Percentiles rank a stretch among this genome's conserved stretches.
phyloP scores from a whole-genome alignment of 2,797 vertebrate genomes.

The Craterocephalus amniculus region DNA sequence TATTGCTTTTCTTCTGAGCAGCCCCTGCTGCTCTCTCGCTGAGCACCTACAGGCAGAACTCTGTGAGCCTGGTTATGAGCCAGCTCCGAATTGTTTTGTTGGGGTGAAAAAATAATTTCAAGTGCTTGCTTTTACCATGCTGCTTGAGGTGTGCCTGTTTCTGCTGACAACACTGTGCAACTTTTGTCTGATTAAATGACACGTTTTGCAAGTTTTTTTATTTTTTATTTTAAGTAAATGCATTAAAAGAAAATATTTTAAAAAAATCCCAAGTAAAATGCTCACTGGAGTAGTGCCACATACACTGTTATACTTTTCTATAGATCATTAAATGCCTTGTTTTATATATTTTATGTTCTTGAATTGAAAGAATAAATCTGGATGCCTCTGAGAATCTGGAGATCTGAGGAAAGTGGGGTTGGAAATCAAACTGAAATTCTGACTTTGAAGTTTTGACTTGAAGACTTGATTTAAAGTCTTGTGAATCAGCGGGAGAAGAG shows the following conservation, averaged over 20 bases:
- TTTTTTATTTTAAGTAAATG: conserved; percentile 50
- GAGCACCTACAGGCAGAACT: conserved; percentile 55
- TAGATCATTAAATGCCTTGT: conserved; percentile 12
- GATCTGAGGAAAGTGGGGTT: neutral
- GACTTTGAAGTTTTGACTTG: neutral
- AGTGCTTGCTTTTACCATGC: conserved; percentile 71
- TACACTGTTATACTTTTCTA: conserved; percentile 18
- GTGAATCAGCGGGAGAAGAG: neutral
- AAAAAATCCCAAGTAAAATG: conserved; percentile 51
- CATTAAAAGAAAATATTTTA: conserved; percentile 59
- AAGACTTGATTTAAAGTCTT: neutral
- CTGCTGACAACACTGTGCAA: conserved; percentile 64
- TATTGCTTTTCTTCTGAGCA: conserved; percentile 67
- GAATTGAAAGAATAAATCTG: neutral
- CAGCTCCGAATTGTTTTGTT: conserved; percentile 73
- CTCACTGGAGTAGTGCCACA: conserved; percentile 28
- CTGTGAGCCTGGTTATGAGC: conserved; percentile 55
- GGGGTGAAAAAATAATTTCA: conserved; percentile 72
- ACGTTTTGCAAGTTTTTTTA: conserved; percentile 46
- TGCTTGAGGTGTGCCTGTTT: conserved; percentile 67
- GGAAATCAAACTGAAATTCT: neutral
- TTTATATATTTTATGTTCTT: neutral
- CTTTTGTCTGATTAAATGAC: conserved; percentile 66
- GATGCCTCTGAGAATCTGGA: neutral
- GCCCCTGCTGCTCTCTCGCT: conserved; percentile 50